Conservation (phyloP, 1,140 invertebrate genomes). For the Scaptomyza montana region DNA sequence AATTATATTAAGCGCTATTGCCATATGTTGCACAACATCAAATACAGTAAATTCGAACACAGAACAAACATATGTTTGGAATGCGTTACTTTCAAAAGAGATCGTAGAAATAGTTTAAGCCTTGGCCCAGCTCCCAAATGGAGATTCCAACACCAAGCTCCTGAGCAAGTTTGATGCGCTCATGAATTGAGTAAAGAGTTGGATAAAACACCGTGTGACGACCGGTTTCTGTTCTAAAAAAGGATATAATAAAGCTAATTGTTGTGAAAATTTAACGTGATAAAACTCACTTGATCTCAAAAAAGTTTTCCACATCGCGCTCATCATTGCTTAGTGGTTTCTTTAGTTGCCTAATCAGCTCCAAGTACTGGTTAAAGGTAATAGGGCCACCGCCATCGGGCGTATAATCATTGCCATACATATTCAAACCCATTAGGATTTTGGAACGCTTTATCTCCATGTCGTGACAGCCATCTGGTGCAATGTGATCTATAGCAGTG, state of each 20-base stretch:
- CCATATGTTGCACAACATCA: conserved; percentile 1
- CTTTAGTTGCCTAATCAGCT: conserved; percentile 88
- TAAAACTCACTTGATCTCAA: conserved; percentile 91
- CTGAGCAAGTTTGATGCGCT: conserved; percentile 91
- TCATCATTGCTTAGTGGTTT: conserved; percentile 91
- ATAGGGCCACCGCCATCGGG: conserved; percentile 91
- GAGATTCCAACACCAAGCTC: conserved; percentile 93
- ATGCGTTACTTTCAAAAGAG: conserved; percentile 87
- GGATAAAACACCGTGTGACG: conserved; percentile 94
- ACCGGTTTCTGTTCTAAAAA: conserved; percentile 85
- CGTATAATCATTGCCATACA: conserved; percentile 96
- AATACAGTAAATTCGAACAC: conserved; percentile 1
- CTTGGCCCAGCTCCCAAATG: conserved; percentile 98
- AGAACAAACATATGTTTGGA: conserved; percentile 11
- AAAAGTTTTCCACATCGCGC: conserved; percentile 92
- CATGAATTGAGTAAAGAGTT: conserved; percentile 92
- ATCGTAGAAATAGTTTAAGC: conserved; percentile 97
- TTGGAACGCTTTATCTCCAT: conserved; percentile 87
- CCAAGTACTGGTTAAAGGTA: conserved; percentile 90
- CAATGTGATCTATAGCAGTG: conserved; percentile 90
- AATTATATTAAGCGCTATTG: conserved; percentile 6
- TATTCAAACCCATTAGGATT: conserved; percentile 95
- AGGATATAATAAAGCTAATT: conserved; percentile 12
- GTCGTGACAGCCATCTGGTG: conserved; percentile 85
- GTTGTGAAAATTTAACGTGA: neutral